These are phyloP conservation scores for Phytoseiulus persimilis DNA, from an alignment of 2,888 invertebrate genomes.

Conservation along the genomic window DNA sequence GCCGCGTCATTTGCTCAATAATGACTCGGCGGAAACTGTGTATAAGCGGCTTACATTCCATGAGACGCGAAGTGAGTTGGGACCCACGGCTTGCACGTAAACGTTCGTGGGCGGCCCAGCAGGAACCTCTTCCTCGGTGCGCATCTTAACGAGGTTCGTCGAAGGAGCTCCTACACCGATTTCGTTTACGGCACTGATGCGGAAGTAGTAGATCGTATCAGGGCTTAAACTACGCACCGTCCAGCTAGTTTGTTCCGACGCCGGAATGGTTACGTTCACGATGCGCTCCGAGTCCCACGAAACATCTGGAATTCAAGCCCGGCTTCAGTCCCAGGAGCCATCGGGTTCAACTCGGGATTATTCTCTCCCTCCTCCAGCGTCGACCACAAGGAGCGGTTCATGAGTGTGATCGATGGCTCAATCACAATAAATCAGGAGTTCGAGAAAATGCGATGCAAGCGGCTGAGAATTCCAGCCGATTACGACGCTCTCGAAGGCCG, in stretches of 20 bases:
- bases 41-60: conserved; percentile 47
- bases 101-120: conserved; percentile 49
- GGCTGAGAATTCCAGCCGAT: too few relatives aligned
- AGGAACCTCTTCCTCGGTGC: conserved; percentile 48
- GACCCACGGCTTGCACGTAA: conserved; percentile 48
- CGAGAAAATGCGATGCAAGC: too few relatives aligned
- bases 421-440: neutral
- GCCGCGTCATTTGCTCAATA: conserved; percentile 5
- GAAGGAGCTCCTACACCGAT: conserved; percentile 48
- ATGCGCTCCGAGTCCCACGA: conserved; percentile 9
- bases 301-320: neutral
- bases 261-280: conserved; percentile 47
- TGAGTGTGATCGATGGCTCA: too few relatives aligned
- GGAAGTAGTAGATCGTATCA: conserved; percentile 47
- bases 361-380: too few relatives aligned
- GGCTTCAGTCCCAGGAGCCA: neutral
- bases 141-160: conserved; percentile 45
- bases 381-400: too few relatives aligned
- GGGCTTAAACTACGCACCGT: conserved; percentile 48
- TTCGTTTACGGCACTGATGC: conserved; percentile 48
- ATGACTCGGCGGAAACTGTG: neutral
- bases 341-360: too few relatives aligned
- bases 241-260: conserved; percentile 43
- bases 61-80: conserved; percentile 49
- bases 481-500: too few relatives aligned